These are phyloP conservation scores for Pangasius djambal DNA, from an alignment of 2,797 vertebrate species.

Conservation along the genomic window DNA sequence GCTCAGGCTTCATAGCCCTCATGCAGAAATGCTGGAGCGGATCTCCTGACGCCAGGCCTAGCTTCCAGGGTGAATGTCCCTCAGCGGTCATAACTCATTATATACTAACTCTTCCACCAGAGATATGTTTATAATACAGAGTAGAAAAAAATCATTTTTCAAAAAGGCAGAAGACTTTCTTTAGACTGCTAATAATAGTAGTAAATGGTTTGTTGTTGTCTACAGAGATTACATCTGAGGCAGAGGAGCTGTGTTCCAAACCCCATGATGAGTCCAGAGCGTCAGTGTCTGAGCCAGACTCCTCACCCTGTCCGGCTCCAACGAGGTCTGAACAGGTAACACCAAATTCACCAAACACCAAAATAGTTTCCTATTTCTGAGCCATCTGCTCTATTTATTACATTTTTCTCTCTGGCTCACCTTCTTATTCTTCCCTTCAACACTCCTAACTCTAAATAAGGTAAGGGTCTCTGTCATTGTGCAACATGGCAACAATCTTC, in stretches of 20 bases:
- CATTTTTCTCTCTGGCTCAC: not conserved
- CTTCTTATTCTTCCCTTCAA: not conserved
- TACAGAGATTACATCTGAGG: slow-evolving; percentile 94
- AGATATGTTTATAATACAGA: not conserved
- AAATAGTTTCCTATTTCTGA: not conserved
- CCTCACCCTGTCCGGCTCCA: slow-evolving; percentile 62
- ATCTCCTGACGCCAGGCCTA: slow-evolving; percentile 85
- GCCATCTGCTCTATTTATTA: not conserved
- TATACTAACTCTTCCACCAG: not conserved
- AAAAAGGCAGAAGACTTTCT: not conserved
- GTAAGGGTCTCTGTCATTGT: not conserved
- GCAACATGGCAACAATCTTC: not conserved
- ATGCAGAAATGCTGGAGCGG: slow-evolving; percentile 94
- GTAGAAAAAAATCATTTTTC: not conserved
- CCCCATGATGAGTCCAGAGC: slow-evolving; percentile 86
- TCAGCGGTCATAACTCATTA: not conserved
- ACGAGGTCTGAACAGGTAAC: slow-evolving; percentile 78
- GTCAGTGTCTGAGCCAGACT: slow-evolving; percentile 71
- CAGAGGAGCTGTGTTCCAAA: slow-evolving; percentile 90
- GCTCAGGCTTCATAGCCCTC: slow-evolving; percentile 83
- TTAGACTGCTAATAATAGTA: not conserved
- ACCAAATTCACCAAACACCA: not conserved
- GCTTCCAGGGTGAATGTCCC: slow-evolving; percentile 86
- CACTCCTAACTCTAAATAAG: not conserved
- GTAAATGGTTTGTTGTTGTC: slow-evolving; percentile 24